These are phyloP conservation scores for Ganaspis brasiliensis DNA, from an alignment of 2,888 invertebrate genomes.

Conservation along the genomic window DNA sequence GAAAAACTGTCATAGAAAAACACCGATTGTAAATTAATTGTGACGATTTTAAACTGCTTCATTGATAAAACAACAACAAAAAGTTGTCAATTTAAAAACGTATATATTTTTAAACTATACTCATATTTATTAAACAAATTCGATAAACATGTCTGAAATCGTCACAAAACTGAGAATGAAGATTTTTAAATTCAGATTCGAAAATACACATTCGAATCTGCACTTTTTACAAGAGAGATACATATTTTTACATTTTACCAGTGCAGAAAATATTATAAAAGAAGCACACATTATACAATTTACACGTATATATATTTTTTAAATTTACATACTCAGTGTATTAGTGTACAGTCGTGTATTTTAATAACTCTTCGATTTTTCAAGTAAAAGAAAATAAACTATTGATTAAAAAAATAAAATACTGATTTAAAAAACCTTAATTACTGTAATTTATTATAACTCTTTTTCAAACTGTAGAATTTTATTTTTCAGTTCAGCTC, in stretches of 20 bases:
- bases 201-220: no score
- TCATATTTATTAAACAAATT: conserved; percentile 25
- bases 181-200: neutral
- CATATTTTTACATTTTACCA: conserved; percentile 9
- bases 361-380: conserved; percentile 30
- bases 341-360: conserved; percentile 38
- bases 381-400: conserved; percentile 11
- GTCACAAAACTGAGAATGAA: conserved; percentile 3
- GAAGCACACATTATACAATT: conserved; percentile 16
- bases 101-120: neutral
- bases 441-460: no score
- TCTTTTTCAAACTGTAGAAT: conserved; percentile 66
- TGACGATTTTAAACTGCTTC: conserved; percentile 22
- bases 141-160: neutral
- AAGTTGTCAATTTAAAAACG: no score
- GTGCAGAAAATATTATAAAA: neutral
- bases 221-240: neutral
- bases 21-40: conserved; percentile 13
- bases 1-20: neutral
- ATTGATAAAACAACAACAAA: neutral
- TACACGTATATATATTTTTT: conserved; percentile 32
- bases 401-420: conserved; percentile 10
- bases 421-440: no score
- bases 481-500: conserved; percentile 63
- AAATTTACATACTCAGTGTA: conserved; percentile 17